Evolutionary conservation across 2,113 vertebrate species (phyloP).

Genomic region (Malurus elegans): DNA sequence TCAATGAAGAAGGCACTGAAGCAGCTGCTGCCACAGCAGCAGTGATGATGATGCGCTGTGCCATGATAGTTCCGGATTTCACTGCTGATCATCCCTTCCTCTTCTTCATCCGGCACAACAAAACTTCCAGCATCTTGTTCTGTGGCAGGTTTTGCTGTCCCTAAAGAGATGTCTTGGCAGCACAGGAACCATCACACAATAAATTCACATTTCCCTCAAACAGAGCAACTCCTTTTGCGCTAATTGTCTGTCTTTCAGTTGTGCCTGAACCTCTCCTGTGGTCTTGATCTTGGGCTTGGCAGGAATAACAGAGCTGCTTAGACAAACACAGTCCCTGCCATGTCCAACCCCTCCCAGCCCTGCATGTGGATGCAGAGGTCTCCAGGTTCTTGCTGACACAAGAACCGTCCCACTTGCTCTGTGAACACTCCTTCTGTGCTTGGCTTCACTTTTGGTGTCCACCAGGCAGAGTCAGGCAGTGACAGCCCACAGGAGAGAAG

Average conservation of each 20-base stretch:
- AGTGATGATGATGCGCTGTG: constrained; percentile 59
- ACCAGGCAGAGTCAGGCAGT: neutral
- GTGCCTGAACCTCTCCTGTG: neutral
- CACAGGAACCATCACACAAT: fast-evolving
- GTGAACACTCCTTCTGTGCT: fast-evolving
- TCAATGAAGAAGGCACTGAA: constrained; percentile 91
- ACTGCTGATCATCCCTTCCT: constrained; percentile 76
- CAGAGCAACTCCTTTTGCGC: neutral
- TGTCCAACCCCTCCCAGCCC: neutral
- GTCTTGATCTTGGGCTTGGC: fast-evolving
- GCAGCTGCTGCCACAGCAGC: constrained; percentile 81
- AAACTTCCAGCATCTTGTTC: constrained; percentile 66
- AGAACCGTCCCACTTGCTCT: neutral
- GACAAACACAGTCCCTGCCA: neutral
- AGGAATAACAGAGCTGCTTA: neutral
- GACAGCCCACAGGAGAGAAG: neutral
- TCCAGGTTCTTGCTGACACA: neutral
- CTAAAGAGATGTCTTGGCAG: neutral
- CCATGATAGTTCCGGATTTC: neutral
- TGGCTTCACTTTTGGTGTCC: neutral
- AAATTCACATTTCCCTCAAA: neutral
- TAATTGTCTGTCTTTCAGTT: neutral
- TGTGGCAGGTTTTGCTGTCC: constrained; percentile 73
- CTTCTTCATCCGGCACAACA: constrained; percentile 75
- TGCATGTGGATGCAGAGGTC: no score